Percentiles rank a stretch among this genome's conserved stretches.
phyloP scores from a whole-genome alignment of 2,797 vertebrate genomes.

The Bufotes viridis region DNA sequence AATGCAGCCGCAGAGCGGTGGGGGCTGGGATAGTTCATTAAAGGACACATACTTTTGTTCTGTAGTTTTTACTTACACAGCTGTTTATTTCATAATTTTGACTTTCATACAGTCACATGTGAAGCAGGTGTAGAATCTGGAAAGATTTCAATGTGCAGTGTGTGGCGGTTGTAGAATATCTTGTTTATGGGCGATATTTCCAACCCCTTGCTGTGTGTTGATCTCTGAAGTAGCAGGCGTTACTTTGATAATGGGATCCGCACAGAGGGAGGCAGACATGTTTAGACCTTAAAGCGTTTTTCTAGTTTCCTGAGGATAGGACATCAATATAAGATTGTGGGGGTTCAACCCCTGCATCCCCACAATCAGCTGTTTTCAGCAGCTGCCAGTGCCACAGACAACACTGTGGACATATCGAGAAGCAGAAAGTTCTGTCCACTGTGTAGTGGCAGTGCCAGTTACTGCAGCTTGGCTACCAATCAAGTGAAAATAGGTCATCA shows the following conservation, averaged over 20 bases:
- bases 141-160: background rate
- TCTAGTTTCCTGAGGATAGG: background rate
- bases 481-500: too few relatives aligned
- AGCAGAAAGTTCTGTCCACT: too few relatives aligned
- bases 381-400: too few relatives aligned
- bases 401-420: too few relatives aligned
- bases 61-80: constrained; percentile 61
- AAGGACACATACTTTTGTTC: constrained; percentile 51
- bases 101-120: constrained; percentile 35
- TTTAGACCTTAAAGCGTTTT: background rate
- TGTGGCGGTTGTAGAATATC: background rate
- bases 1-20: constrained; percentile 12
- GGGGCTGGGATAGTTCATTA: constrained; percentile 35
- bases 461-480: too few relatives aligned
- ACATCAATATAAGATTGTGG: too few relatives aligned
- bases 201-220: background rate
- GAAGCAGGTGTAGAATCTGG: constrained; percentile 50
- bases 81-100: constrained; percentile 64
- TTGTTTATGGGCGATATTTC: background rate
- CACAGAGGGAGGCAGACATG: background rate
- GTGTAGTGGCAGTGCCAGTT: too few relatives aligned
- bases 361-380: too few relatives aligned
- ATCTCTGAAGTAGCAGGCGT: constrained; percentile 4
- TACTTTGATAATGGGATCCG: constrained; percentile 5
- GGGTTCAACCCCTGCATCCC: too few relatives aligned